phyloP scores from a whole-genome alignment of 2,888 invertebrate species.

The Cheilosia variabilis region DNA sequence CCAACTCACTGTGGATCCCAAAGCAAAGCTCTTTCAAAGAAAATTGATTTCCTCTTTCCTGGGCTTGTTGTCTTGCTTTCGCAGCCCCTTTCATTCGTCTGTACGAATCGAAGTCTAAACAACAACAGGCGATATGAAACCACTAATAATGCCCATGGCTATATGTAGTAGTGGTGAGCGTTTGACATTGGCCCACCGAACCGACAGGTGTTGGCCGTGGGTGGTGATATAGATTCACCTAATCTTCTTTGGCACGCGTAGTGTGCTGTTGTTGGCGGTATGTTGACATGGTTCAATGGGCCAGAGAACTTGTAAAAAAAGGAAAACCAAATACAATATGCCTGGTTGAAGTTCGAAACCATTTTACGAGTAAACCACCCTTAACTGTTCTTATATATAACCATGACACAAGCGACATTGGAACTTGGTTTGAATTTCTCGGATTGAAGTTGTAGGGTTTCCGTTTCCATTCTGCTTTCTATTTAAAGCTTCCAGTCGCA shows the following conservation, averaged over 20 bases:
- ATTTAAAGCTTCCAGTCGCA: neutral
- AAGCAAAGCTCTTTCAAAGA: slow-evolving; percentile 29
- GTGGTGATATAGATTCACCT: slow-evolving; percentile 28
- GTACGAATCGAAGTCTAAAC: slow-evolving; percentile 12
- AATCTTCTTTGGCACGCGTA: slow-evolving; percentile 31
- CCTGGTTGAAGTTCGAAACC: slow-evolving; percentile 33
- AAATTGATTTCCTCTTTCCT: slow-evolving; percentile 40
- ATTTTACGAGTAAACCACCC: slow-evolving; percentile 3
- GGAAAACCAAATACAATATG: slow-evolving; percentile 37
- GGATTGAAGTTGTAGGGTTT: slow-evolving; percentile 61
- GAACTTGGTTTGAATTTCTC: slow-evolving; percentile 56
- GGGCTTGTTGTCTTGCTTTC: slow-evolving; percentile 3
- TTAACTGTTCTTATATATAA: neutral
- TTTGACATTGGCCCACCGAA: slow-evolving; percentile 25
- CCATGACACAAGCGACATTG: slow-evolving; percentile 46
- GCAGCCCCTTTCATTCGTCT: neutral
- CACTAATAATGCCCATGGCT: slow-evolving; percentile 38
- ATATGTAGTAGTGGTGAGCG: slow-evolving; percentile 9
- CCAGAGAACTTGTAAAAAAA: neutral
- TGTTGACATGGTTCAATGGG: neutral
- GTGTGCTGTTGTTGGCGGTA: slow-evolving; percentile 22
- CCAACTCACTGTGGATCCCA: slow-evolving; percentile 33
- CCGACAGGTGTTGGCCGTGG: slow-evolving; percentile 15
- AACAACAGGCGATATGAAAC: slow-evolving; percentile 24
- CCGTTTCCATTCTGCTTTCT: slow-evolving; percentile 19